phyloP scores from a whole-genome alignment of 2,113 vertebrate genomes.

The Pteronura brasiliensis region DNA sequence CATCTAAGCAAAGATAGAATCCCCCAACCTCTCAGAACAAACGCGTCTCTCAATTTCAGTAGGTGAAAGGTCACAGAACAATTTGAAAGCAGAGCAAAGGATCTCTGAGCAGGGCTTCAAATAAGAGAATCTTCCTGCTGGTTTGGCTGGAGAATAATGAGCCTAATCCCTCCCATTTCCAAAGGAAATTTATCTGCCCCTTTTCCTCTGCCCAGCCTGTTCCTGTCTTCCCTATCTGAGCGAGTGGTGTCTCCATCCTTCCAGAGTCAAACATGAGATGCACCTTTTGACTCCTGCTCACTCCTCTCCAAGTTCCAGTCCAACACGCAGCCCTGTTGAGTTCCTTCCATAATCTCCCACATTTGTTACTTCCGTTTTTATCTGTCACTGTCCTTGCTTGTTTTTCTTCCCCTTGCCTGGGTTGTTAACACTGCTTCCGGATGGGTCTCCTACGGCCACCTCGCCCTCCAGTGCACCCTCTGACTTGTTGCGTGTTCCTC shows the following conservation, averaged over 20 bases:
- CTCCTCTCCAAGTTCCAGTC: background rate
- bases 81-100: background rate
- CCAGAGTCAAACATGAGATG: slow-evolving; percentile 40
- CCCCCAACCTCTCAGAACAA: slow-evolving; percentile 20
- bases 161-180: slow-evolving; percentile 32
- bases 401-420: background rate
- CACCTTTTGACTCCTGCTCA: slow-evolving; percentile 13
- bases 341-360: slow-evolving; percentile 12
- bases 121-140: background rate
- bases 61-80: slow-evolving; percentile 44
- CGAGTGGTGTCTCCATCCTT: slow-evolving; percentile 54
- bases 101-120: background rate
- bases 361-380: slow-evolving; percentile 45
- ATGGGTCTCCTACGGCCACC: background rate
- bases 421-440: background rate
- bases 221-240: slow-evolving; percentile 71
- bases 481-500: background rate
- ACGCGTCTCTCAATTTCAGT: slow-evolving; percentile 1
- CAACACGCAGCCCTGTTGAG: background rate
- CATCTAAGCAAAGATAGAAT: slow-evolving; percentile 12
- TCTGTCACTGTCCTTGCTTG: slow-evolving; percentile 30
- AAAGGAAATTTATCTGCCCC: slow-evolving; percentile 48
- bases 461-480: background rate
- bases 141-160: slow-evolving; percentile 40
- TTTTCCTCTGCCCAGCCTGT: slow-evolving; percentile 52